These are phyloP conservation scores for Brachypteracias leptosomus DNA, from an alignment of 2,113 vertebrate species.

Conservation along the genomic window DNA sequence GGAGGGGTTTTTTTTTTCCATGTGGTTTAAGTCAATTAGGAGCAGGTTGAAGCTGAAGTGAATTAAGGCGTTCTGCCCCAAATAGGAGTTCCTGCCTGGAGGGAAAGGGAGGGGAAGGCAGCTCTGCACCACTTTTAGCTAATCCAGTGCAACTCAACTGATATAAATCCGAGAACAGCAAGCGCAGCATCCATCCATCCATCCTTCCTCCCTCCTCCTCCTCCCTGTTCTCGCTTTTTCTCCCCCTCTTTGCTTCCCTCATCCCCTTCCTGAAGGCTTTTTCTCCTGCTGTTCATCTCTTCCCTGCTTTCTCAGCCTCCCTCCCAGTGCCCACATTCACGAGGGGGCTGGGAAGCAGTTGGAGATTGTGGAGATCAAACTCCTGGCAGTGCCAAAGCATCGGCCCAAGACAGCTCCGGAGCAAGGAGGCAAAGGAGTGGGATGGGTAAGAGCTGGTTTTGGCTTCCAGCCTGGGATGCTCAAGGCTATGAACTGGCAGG, in stretches of 20 bases:
- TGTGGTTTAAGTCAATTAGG: slow-evolving; percentile 52
- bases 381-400: neutral
- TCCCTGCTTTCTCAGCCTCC: neutral
- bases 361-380: slow-evolving; percentile 43
- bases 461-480: neutral
- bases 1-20: slow-evolving; percentile 19
- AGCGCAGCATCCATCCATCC: slow-evolving; percentile 29
- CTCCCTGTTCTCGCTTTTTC: slow-evolving; percentile 44
- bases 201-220: slow-evolving; percentile 16
- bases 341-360: slow-evolving; percentile 3
- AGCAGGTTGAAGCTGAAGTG: slow-evolving; percentile 59
- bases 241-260: slow-evolving; percentile 18
- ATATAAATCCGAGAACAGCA: slow-evolving; percentile 17
- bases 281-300: slow-evolving; percentile 41
- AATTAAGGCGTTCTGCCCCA: slow-evolving; percentile 41
- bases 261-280: slow-evolving; percentile 36
- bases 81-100: neutral
- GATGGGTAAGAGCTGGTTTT: neutral
- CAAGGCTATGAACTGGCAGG: neutral
- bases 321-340: neutral
- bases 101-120: slow-evolving; percentile 38
- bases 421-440: slow-evolving; percentile 16
- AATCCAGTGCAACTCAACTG: slow-evolving; percentile 23
- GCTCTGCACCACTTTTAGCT: slow-evolving; percentile 59
- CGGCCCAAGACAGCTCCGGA: neutral